These are phyloP conservation scores for Muscicapa striata DNA, from an alignment of 2,797 vertebrate species.

Conservation along the genomic window DNA sequence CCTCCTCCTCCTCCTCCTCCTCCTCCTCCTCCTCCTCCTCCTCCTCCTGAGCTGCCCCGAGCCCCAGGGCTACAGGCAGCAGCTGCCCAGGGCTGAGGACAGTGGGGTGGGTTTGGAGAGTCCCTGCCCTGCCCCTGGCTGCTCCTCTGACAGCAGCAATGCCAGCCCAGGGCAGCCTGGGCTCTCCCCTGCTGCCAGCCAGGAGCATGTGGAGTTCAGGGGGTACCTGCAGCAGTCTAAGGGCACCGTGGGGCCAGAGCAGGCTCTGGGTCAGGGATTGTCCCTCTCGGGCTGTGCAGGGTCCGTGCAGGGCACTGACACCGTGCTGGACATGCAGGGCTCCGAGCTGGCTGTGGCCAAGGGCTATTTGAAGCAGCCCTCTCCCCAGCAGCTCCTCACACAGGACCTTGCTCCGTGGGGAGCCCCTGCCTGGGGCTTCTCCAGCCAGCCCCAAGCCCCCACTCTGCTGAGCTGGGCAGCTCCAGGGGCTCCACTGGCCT, in stretches of 20 bases:
- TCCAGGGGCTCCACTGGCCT: neutral
- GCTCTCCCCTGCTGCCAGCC: fast-evolving
- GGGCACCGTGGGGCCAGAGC: neutral
- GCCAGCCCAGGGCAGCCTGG: fast-evolving
- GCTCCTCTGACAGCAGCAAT: neutral
- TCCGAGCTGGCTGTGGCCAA: neutral
- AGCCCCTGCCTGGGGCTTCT: neutral
- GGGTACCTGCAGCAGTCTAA: conserved; percentile 71
- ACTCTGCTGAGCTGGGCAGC: neutral
- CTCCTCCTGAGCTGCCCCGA: neutral
- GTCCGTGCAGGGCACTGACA: neutral
- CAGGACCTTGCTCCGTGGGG: neutral
- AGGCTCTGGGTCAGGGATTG: neutral
- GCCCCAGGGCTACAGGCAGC: neutral
- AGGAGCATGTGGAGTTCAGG: neutral
- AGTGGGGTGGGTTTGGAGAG: conserved; percentile 54
- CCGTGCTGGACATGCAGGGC: neutral
- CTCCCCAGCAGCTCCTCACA: fast-evolving
- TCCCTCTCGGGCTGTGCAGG: neutral
- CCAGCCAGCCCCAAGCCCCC: neutral
- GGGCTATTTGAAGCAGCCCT: conserved; percentile 74
- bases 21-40: neutral
- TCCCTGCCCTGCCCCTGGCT: neutral
- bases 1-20: neutral
- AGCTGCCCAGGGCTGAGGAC: neutral